These are phyloP conservation scores for Acanthochromis polyacanthus DNA, from an alignment of 2,113 vertebrate genomes.

Conservation along the genomic window DNA sequence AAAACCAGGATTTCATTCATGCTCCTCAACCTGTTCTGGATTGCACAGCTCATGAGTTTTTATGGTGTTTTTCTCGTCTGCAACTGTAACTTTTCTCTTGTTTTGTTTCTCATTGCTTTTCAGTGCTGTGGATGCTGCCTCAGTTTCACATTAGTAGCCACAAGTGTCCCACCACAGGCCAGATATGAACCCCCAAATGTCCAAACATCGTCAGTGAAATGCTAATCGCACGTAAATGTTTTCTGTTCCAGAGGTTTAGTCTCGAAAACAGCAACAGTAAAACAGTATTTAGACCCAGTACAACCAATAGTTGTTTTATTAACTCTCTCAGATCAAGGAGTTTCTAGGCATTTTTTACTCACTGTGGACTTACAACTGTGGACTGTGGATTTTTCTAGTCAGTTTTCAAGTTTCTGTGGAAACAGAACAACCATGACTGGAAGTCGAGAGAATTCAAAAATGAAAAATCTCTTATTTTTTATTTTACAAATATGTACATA, in stretches of 20 bases:
- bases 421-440: too few species aligned
- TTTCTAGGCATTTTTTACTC: too few species aligned
- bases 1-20: too few species aligned
- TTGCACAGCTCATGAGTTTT: too few species aligned
- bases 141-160: neutral
- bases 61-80: neutral
- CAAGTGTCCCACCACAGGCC: neutral
- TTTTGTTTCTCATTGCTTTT: neutral
- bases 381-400: too few species aligned
- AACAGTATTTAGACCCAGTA: neutral
- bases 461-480: too few species aligned
- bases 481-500: too few species aligned
- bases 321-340: too few species aligned
- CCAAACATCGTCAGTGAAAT: conserved; percentile 9
- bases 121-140: neutral
- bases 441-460: too few species aligned
- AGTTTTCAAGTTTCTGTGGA: too few species aligned
- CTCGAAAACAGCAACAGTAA: neutral
- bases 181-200: neutral
- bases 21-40: too few species aligned
- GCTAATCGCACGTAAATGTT: neutral
- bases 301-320: neutral
- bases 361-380: too few species aligned
- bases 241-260: neutral
- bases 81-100: neutral